phyloP scores from a whole-genome alignment of 2,113 vertebrate genomes.

The Oreochromis aureus region DNA sequence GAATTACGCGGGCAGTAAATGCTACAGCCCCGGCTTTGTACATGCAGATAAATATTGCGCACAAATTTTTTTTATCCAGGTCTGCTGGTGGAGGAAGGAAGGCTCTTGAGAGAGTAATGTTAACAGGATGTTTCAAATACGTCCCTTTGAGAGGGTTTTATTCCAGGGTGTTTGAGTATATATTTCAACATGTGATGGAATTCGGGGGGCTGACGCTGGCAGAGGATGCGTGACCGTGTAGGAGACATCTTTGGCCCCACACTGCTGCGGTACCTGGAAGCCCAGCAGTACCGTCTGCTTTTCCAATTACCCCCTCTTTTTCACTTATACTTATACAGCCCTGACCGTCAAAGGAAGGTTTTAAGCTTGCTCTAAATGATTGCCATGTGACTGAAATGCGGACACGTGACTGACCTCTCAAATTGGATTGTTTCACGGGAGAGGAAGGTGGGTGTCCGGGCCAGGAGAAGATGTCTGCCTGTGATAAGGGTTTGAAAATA shows the following conservation, averaged over 20 bases:
- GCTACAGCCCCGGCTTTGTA: not conserved
- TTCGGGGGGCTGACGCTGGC: slow-evolving; percentile 4
- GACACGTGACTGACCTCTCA: slow-evolving; percentile 39
- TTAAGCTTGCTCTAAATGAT: not conserved
- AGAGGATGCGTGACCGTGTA: not conserved
- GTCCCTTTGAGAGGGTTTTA: slow-evolving; percentile 29
- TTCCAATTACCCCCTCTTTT: slow-evolving; percentile 3
- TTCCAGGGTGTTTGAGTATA: slow-evolving; percentile 47
- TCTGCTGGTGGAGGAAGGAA: slow-evolving; percentile 48
- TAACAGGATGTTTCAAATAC: slow-evolving; percentile 60
- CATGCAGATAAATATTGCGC: not conserved
- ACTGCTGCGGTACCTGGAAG: slow-evolving; percentile 21
- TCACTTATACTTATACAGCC: not conserved
- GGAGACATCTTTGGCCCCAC: slow-evolving; percentile 7
- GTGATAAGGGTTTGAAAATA: slow-evolving; percentile 66
- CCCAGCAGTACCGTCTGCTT: slow-evolving; percentile 27
- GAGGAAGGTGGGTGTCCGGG: slow-evolving; percentile 52
- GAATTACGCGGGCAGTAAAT: not conserved
- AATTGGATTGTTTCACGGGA: slow-evolving; percentile 27
- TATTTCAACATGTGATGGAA: slow-evolving; percentile 51
- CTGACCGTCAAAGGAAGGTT: not conserved
- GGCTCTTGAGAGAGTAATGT: slow-evolving; percentile 33
- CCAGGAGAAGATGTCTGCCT: slow-evolving; percentile 62
- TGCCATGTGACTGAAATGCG: not conserved
- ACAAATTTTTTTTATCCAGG: slow-evolving; percentile 3